These are phyloP conservation scores for Phania funesta DNA, from an alignment of 2,888 invertebrate genomes.

Conservation along the genomic window DNA sequence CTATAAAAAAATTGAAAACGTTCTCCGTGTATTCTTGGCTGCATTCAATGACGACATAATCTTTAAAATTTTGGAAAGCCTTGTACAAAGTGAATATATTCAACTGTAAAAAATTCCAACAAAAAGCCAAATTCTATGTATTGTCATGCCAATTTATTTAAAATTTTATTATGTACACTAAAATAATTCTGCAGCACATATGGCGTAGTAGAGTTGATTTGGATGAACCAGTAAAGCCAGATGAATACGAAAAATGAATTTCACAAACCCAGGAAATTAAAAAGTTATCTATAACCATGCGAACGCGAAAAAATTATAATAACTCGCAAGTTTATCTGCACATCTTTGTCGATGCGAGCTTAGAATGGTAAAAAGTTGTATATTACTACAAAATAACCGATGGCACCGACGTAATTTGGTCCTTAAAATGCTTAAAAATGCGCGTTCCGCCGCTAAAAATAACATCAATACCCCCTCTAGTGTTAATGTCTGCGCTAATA, in stretches of 20 bases:
- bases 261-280: slow-evolving; percentile 16
- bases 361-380: slow-evolving; percentile 6
- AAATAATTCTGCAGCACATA: slow-evolving; percentile 45
- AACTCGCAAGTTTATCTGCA: slow-evolving; percentile 17
- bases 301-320: slow-evolving; percentile 13
- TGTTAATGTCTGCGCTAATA: slow-evolving; percentile 11
- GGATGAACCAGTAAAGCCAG: slow-evolving; percentile 25
- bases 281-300: slow-evolving; percentile 38
- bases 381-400: slow-evolving; percentile 9
- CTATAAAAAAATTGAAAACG: slow-evolving; percentile 7
- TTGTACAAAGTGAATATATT: neutral
- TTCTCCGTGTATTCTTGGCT: slow-evolving; percentile 48
- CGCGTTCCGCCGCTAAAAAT: slow-evolving; percentile 55
- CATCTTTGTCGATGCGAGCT: slow-evolving; percentile 25
- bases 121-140: slow-evolving; percentile 32
- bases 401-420: slow-evolving; percentile 5
- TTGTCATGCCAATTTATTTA: slow-evolving; percentile 24
- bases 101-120: slow-evolving; percentile 9
- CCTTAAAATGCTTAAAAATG: slow-evolving; percentile 36
- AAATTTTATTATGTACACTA: slow-evolving; percentile 49
- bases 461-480: slow-evolving; percentile 42
- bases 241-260: slow-evolving; percentile 15
- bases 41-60: slow-evolving; percentile 21
- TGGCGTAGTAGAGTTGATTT: slow-evolving; percentile 23
- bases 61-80: slow-evolving; percentile 30